Evolutionary conservation across 2,888 invertebrate species (phyloP).

Genomic region (Alloplasta piceator): DNA sequence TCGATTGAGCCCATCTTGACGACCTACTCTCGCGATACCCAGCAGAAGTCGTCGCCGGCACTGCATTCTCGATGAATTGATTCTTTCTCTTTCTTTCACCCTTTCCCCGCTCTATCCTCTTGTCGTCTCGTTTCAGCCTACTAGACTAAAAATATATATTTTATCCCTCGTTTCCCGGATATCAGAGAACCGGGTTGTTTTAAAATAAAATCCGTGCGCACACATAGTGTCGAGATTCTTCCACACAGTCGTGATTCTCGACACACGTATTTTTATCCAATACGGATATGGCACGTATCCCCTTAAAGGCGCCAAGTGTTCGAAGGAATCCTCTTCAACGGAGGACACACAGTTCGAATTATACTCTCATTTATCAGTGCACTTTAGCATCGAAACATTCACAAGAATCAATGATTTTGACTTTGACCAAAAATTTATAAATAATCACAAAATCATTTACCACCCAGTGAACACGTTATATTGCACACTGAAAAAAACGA

Average conservation of each 20-base stretch:
- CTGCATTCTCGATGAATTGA: conserved; percentile 48
- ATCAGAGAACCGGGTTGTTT: conserved; percentile 55
- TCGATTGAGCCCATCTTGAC: conserved; percentile 58
- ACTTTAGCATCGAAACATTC: no score
- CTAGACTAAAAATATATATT: conserved; percentile 54
- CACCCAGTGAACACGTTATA: no score
- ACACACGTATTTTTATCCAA: conserved; percentile 27
- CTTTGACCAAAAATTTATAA: no score
- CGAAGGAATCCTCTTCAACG: no score
- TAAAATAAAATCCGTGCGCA: conserved; percentile 57
- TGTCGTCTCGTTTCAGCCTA: conserved; percentile 1
- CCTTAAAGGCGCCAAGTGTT: no score
- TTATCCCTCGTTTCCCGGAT: conserved; percentile 52
- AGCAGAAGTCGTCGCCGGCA: conserved; percentile 36
- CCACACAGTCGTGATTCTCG: conserved; percentile 20
- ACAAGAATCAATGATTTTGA: no score
- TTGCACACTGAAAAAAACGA: no score
- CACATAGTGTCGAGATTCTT: not conserved
- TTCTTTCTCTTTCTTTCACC: conserved; percentile 34
- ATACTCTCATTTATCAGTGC: no score
- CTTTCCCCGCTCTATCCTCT: not conserved
- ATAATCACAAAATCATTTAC: no score
- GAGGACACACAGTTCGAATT: no score
- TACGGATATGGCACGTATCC: not conserved
- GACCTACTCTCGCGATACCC: conserved; percentile 54